Evolutionary conservation across 2,113 vertebrate species (phyloP), one percentile per base, ranked within the genome.

Genomic region (Microcebus griseorufus): DNA sequence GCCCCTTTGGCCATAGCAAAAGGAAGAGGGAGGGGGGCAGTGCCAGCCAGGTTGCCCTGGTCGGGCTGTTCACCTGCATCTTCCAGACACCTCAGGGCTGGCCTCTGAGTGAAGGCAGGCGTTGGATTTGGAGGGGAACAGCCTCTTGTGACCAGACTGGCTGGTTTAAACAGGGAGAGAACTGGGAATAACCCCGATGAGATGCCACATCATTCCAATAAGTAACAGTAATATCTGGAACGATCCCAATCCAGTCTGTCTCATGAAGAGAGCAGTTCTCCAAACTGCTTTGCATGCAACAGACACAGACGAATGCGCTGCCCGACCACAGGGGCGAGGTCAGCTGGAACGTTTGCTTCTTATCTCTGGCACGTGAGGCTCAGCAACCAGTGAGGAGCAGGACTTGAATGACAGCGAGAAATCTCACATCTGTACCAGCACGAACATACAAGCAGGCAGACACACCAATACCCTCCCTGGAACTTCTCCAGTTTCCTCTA

Each of bases 281-380:
- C 65, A 53, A 20, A 48, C 1, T 1, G 45, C 16, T 25, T 0
- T 10, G 8, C 17, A 1, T 0, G 16, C 79, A 20, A 29, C 58
- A 97, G 96, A n/a, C 48, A 37, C 0, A 2, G 48, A 23, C 3
- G 58, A 72, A 39, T 69, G 32, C 42, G 4, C 62, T 64, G 25
- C 62, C 62, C 1, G 5, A 2, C 17, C 25, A 55, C 10, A n/a
- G 37, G n/a, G 32, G 0, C 0, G 11, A 39, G 45, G 82, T 10
- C 32, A 48, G 55, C 53, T 6, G 22, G 88, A 9, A 39, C 0
- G 16, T 20, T 5, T 20, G 60, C 88, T 67, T 0, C 62, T 45
- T 37, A 45, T 80, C 67, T 88, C 45, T 7, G 53, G 45, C 78
- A 32, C 1, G 0, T 5, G 64, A 73, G 53, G 53, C 55, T 80